Evolutionary conservation across 2,888 invertebrate genomes (phyloP), one percentile per base, ranked within the genome.

Genomic region (Incurvaria masculella): DNA sequence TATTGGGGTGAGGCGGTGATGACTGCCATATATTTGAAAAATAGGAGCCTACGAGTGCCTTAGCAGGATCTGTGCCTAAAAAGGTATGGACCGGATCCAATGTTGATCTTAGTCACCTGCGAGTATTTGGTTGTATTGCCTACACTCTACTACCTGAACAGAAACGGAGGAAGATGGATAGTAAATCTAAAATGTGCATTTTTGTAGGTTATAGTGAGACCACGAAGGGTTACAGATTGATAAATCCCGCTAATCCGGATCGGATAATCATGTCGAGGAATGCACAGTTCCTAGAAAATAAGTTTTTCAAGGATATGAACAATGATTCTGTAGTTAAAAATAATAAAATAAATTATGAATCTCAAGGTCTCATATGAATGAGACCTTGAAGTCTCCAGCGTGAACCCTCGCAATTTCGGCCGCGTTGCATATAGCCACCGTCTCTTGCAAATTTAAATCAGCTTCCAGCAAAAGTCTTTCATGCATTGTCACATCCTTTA

Each of bases 1-100:
- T 55, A 42, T 21, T 56, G 54, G 55, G 54, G 53, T 6, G 54
- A 53, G 45, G 56, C 55, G 2, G 51, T 51, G 2, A 47, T 52
- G 10, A 52, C 53, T 19, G 53, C 52, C 8, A 47, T 51, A 1
- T 53, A 52, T 19, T 16, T 55, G 6, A 53, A 52, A 26, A 56
- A 56, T 33, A n/a, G 52, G 4, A 45, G 50, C 11, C 54, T 8
- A 54, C 52, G 3, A 50, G 46, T 8, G 53, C 53, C n/a, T 51
- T 54, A 1, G 46, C 26, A 39, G 53, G 51, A 6, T 23, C n/a
- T 2, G 51, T 49, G 4, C 55, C 55, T 4, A 51, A 53, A 33
- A 54, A 53, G 38, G 51, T 47, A 41, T 53, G 51, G 53, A 46
- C 50, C 8, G 44, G 46, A 49, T 44, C 8, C 53, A 17, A 51